Evolutionary conservation across 2,113 vertebrate genomes (phyloP), one percentile per base, ranked within the genome.

Genomic region (Vicugna pacos): DNA sequence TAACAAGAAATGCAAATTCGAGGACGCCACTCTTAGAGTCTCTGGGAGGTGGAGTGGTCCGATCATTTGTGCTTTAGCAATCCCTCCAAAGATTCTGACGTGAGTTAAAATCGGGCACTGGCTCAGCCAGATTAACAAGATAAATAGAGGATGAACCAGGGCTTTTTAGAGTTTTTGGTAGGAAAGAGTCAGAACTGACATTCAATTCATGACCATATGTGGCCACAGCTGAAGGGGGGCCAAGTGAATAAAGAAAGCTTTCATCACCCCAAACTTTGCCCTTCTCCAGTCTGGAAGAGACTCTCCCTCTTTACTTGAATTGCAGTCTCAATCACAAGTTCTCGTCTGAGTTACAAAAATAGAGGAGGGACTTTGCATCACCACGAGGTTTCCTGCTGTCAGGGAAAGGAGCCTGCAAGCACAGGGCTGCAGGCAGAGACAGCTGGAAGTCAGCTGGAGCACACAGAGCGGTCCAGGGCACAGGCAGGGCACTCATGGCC

Each of bases 401-500:
- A 15, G 24, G 2, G 76, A 14, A 67, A 30, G 82, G 75, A 32
- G 8, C 0, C 12, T 5, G 46, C 0, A 3, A 19, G 54, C 32
- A 30, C 14, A 81, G 8, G 46, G 28, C 30, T 28, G 6, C 20
- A 85, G 24, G 22, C 0, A 3, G 17, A 35, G 48, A 22, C 54
- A 11, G 15, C 38, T 69, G 48, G 67, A 65, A 12, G 58, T 56
- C 46, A 64, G 20, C 79, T 84, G 69, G 77, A 46, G 28, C 16
- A 8, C 5, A 24, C 0, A 13, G 17, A 50, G 80, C 64, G 26
- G 6, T 77, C 13, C n/a, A 16, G 28, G 24, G 3, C 28, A 30
- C 0, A 6, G 8, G 8, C n/a, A 4, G n/a, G 30, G 1, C 48
- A 54, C 2, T 17, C n/a, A 42, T 2, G 5, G 1, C 30, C 6